Conservation (phyloP, 2,113 vertebrate genomes). For the Bombycilla garrulus region DNA sequence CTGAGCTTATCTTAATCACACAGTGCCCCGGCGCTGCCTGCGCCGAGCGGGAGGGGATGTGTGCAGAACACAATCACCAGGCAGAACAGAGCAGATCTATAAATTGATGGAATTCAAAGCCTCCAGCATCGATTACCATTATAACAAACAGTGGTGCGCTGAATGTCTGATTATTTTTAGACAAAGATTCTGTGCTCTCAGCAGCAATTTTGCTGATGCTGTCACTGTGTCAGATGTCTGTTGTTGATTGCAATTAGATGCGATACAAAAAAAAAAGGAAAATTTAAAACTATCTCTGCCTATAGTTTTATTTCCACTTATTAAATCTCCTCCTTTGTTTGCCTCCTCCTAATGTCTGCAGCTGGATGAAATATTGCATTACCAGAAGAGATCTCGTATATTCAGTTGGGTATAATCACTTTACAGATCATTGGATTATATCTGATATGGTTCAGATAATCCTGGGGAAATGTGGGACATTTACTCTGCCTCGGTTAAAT, state of each 20-base stretch:
- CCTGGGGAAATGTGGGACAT: conserved; percentile 43
- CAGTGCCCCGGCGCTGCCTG: conserved; percentile 71
- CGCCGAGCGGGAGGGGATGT: conserved; percentile 67
- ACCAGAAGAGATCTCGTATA: conserved; percentile 68
- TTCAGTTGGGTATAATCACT: conserved; percentile 54
- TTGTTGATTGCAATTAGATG: conserved; percentile 99
- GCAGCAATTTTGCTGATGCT: conserved; percentile 99
- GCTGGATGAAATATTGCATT: conserved; percentile 74
- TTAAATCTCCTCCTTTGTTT: conserved; percentile 81
- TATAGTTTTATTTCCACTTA: conserved; percentile 81
- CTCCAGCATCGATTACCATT: conserved; percentile 99
- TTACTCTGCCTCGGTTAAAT: conserved; percentile 24
- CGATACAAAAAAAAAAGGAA: conserved; percentile 89
- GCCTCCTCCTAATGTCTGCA: conserved; percentile 73
- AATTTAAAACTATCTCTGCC: conserved; percentile 86
- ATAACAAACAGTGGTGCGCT: conserved; percentile 98
- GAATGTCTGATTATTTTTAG: conserved; percentile 99
- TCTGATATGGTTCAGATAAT: conserved; percentile 45
- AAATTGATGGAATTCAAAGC: conserved; percentile 99
- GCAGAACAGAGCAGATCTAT: conserved; percentile 99
- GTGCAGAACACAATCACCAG: conserved; percentile 87
- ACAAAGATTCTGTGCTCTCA: conserved; percentile 99
- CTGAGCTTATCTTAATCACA: conserved; percentile 93
- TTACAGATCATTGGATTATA: conserved; percentile 62
- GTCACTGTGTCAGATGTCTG: conserved; percentile 98